Conservation (phyloP, 2,797 vertebrate genomes). For the Bradypodion ventrale region DNA sequence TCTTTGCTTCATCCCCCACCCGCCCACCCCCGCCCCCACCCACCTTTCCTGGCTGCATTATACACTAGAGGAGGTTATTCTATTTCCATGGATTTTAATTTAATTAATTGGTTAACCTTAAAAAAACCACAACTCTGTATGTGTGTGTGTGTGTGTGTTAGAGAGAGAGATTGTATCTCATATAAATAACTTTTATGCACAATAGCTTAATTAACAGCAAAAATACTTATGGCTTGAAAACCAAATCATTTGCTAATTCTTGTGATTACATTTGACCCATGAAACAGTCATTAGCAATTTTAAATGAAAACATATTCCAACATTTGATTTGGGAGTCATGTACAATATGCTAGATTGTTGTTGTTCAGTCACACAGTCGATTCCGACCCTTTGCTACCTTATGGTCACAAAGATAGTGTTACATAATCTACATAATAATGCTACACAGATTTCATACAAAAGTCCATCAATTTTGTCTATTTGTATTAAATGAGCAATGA, state of each 20-base stretch:
- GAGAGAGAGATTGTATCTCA: no score
- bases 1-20: neutral
- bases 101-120: conserved; percentile 34
- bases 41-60: conserved; percentile 20
- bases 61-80: conserved; percentile 23
- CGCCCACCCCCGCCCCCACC: no score
- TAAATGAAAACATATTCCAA: conserved; percentile 21
- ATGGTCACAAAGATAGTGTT: no score
- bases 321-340: conserved; percentile 24
- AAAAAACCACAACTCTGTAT: neutral
- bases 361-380: no score
- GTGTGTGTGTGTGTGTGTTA: neutral
- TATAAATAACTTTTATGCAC: conserved; percentile 20
- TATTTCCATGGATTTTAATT: conserved; percentile 19
- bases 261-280: conserved; percentile 42
- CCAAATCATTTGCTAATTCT: conserved; percentile 26
- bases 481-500: neutral
- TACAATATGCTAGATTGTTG: neutral
- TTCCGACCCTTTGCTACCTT: no score
- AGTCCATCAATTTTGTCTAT: neutral
- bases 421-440: conserved; percentile 23
- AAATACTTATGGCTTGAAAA: conserved; percentile 27
- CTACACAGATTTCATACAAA: conserved; percentile 9
- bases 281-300: conserved; percentile 19
- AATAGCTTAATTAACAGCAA: conserved; percentile 38